Evolutionary conservation across 2,797 vertebrate species (phyloP).

Genomic region (Meda fulgida): DNA sequence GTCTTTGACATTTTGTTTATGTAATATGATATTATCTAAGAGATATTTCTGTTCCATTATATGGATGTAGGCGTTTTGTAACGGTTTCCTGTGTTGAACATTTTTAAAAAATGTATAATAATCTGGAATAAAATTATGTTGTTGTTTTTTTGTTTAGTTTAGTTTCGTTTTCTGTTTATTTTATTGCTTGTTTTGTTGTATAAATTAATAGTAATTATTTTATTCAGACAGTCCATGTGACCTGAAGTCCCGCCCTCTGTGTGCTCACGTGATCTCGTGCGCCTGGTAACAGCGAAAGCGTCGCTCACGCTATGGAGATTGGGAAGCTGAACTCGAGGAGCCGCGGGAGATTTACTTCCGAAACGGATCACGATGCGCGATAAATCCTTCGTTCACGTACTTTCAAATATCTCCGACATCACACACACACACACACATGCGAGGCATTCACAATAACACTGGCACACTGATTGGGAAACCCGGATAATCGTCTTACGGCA

Average conservation of each 20-base stretch:
- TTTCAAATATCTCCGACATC: neutral
- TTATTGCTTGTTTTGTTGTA: neutral
- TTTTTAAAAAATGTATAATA: too few species aligned
- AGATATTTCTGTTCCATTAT: neutral
- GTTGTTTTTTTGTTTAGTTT: too few species aligned
- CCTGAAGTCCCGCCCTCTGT: conserved; percentile 5
- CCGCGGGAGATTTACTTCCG: neutral
- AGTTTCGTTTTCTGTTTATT: neutral
- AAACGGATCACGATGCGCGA: neutral
- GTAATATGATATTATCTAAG: neutral
- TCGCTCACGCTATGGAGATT: conserved; percentile 24
- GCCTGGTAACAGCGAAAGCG: conserved; percentile 54
- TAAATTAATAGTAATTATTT: neutral
- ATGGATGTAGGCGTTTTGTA: too few species aligned
- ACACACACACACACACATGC: neutral
- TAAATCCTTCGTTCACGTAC: neutral
- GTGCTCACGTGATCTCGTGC: conserved; percentile 67
- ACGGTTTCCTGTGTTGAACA: too few species aligned
- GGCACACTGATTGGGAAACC: neutral
- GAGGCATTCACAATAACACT: neutral
- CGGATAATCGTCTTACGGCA: neutral
- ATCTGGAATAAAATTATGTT: too few species aligned
- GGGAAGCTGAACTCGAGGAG: neutral
- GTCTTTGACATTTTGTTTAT: neutral
- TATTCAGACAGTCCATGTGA: neutral